Base-by-base conservation (phyloP, 2,888 invertebrate genomes). In the Nysson spinosus region DNA sequence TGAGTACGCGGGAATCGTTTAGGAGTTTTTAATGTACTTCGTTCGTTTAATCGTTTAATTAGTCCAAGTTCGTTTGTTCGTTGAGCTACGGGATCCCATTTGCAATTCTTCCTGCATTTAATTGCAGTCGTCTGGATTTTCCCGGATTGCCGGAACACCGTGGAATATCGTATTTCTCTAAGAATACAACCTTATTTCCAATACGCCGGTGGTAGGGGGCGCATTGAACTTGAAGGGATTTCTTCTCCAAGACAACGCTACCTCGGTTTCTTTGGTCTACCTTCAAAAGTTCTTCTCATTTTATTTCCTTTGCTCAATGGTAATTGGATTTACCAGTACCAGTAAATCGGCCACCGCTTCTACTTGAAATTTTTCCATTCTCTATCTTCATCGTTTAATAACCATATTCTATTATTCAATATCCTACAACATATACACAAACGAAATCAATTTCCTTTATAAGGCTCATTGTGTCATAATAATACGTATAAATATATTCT, bases 31-130 rank as follows among this genome's bases (percentile, higher is more conserved):
- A 30, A 42, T 49, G 22, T 47, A n/a, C n/a, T n/a, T n/a, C n/a
- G n/a, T n/a, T n/a, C n/a, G n/a, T n/a, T n/a, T n/a, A 37, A 14
- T 44, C 17, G 54, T 32, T 61, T 75, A 75, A 74, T 70, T 72
- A 65, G 51, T 49, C 42, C 16, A 28, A 24, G 30, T 39, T 46
- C 52, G 50, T 74, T 74, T 64, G 70, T 64, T 51, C 64, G 30
- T 17, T 17, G 40, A 22, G 17, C 22, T 43, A 6, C 17, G 9
- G 46, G 28, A 56, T 69, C 42, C 64, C 54, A 61, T 64, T 64
- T 65, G 47, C 56, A 40, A 74, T 70, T 60, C 63, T 64, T 69
- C 70, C 50, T 43, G 74, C 70, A 60, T 64, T 74, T 74, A 74
- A 74, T 72, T 65, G 64, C 51, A 35, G 34, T 24, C 39, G 52